Conservation (phyloP, 2,888 invertebrate genomes). For the Quadriops clusia region DNA sequence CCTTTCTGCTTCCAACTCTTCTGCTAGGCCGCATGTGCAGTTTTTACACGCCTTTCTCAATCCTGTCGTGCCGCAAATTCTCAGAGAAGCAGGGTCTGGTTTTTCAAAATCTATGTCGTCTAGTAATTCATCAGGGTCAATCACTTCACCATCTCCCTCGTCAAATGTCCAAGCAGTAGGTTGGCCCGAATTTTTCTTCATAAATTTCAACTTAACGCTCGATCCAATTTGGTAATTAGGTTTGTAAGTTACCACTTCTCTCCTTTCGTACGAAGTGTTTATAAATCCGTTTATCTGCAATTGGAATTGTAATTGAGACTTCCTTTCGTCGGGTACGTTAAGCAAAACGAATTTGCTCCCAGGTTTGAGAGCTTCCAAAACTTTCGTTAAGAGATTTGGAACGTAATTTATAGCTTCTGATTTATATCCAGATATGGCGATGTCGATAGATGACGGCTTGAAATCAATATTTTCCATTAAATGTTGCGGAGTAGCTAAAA, state of each 20-base stretch:
- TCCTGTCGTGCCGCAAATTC: conserved; percentile 77
- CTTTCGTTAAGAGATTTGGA: conserved; percentile 9
- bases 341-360: conserved; percentile 22
- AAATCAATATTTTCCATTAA: too few species aligned
- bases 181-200: conserved; percentile 32
- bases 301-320: conserved; percentile 22
- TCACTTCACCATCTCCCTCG: conserved; percentile 60
- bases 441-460: too few species aligned
- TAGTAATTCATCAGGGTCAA: conserved; percentile 79
- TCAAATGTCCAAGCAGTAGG: conserved; percentile 62
- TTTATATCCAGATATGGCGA: too few species aligned
- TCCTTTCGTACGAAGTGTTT: conserved; percentile 20
- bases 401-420: too few species aligned
- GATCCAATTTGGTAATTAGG: conserved; percentile 64
- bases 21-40: conserved; percentile 94
- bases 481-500: too few species aligned
- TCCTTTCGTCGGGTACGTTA: conserved; percentile 13
- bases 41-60: conserved; percentile 96
- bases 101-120: conserved; percentile 83
- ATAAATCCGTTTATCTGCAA: conserved; percentile 30
- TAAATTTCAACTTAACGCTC: conserved; percentile 43
- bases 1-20: conserved; percentile 66
- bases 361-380: conserved; percentile 18
- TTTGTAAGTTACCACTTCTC: conserved; percentile 33
- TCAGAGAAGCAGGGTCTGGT: conserved; percentile 73